These are phyloP conservation scores for Globia sparganii DNA, from an alignment of 2,888 invertebrate genomes.

Conservation along the genomic window DNA sequence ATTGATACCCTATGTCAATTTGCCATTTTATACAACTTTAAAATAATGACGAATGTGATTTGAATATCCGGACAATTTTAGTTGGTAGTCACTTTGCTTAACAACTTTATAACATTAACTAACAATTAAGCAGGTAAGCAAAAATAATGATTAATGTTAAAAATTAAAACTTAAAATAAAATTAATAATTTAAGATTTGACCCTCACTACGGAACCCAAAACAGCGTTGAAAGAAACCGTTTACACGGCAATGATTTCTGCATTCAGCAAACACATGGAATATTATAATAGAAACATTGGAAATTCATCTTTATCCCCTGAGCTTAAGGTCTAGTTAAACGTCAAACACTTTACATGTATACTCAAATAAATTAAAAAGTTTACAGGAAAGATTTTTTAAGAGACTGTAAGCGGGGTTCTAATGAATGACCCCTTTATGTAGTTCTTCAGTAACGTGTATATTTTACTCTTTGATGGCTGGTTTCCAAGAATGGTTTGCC, in stretches of 20 bases:
- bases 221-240: conserved; percentile 67
- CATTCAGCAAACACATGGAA: conserved; percentile 65
- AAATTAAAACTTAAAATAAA: background rate
- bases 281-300: conserved; percentile 45
- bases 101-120: background rate
- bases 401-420: conserved; percentile 53
- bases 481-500: conserved; percentile 32
- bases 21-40: background rate
- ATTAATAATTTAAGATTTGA: background rate
- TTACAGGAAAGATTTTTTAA: conserved; percentile 47
- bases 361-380: conserved; percentile 67
- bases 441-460: conserved; percentile 14
- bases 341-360: conserved; percentile 35
- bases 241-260: conserved; percentile 70
- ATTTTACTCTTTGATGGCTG: conserved; percentile 47
- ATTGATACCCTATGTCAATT: background rate
- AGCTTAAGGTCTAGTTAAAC: conserved; percentile 47
- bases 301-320: conserved; percentile 51
- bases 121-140: background rate
- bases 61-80: background rate
- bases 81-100: background rate
- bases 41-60: background rate
- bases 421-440: conserved; percentile 66
- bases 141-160: background rate
- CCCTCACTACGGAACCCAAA: conserved; percentile 61